Conservation (phyloP, 2,797 vertebrate species). For the Scyliorhinus canicula region DNA sequence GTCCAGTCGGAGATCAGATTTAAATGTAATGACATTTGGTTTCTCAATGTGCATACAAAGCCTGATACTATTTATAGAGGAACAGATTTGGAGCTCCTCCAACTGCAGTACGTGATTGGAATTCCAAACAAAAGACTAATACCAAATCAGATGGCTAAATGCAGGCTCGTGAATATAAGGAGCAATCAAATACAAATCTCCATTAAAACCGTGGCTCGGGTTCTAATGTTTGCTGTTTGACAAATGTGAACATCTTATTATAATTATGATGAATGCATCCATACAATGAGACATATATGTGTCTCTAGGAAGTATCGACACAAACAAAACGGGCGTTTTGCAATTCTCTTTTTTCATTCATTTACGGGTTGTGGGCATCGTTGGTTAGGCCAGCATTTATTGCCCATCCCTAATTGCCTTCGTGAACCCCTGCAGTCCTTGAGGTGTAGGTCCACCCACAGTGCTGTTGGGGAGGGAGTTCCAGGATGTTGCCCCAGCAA, state of each 20-base stretch:
- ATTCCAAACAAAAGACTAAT: neutral
- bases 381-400: too few relatives aligned
- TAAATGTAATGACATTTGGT: neutral
- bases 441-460: too few relatives aligned
- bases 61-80: neutral
- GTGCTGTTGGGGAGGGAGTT: too few relatives aligned
- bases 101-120: neutral
- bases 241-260: neutral
- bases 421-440: too few relatives aligned
- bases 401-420: too few relatives aligned
- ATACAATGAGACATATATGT: neutral
- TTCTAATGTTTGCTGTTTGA: neutral
- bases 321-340: neutral
- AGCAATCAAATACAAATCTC: neutral
- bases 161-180: neutral
- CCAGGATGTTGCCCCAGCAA: too few relatives aligned
- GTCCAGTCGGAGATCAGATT: neutral
- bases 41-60: neutral
- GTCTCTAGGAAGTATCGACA: neutral
- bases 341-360: too few relatives aligned
- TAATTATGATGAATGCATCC: neutral
- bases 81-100: neutral
- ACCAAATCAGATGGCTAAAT: neutral
- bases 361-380: too few relatives aligned
- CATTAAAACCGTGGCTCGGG: neutral